Base-by-base conservation (phyloP, 2,888 invertebrate genomes). In the Acronicta psi region DNA sequence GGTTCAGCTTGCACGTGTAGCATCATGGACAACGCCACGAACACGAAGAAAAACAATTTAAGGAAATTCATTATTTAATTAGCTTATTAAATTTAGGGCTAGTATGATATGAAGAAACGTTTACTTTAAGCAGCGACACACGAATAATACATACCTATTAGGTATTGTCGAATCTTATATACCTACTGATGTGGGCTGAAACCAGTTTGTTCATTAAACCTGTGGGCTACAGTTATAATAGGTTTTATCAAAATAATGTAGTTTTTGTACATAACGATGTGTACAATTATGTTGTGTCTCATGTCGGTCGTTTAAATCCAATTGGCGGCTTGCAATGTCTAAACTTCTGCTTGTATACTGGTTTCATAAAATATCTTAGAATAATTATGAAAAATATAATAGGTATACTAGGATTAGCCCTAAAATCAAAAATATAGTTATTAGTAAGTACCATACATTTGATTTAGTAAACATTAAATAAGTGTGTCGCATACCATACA, bases 21-120 rank as follows among this genome's bases (percentile, higher is more conserved):
- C 20, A 62, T 38, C 44, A 61, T 20, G 36, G 42, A 6, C 10
- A 62, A 9, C n/a, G 46, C 40, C 20, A 65, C 10, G 13, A 54
- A 34, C 0, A 46, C 43, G 31, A 65, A 50, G 8, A 54, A 29
- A n/a, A 47, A 51, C 2, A 37, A 0, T 40, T 58, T 62, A 2
- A 58, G 11, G 13, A 54, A 47, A 40, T 54, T 25, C 50, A 54
- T 65, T 31, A 42, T 45, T 18, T 4, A 17, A 2, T 41, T 20
- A n/a, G 20, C 23, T 42, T 37, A 25, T 14, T 23, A 11, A 29
- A 10, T 11, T 17, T 41, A 0, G 0, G 31, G 13, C 0, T 2
- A 23, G 18, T n/a, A n/a, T n/a, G n/a, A n/a, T n/a, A n/a, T n/a
- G n/a, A n/a, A 6, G 23, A 20, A 1, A 5, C 31, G 20, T 42